Percentiles rank a stretch among this genome's conserved stretches.
phyloP scores from a whole-genome alignment of 2,888 invertebrate species.

The Lasioglossum leucozonium region DNA sequence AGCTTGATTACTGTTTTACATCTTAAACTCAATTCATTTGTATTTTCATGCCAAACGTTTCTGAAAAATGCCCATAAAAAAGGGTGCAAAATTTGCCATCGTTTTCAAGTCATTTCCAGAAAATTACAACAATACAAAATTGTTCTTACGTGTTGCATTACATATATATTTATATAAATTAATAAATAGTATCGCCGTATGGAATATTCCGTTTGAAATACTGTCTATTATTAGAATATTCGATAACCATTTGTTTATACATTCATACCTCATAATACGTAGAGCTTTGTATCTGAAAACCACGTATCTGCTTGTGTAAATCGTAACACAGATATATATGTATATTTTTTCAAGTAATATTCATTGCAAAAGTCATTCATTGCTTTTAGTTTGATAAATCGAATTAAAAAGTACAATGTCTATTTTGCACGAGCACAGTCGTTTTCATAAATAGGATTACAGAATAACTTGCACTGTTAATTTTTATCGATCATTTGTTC shows the following conservation, averaged over 20 bases:
- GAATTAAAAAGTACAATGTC: constrained; percentile 25
- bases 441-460: constrained; percentile 11
- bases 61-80: constrained; percentile 53
- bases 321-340: not conserved
- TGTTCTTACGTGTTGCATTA: constrained; percentile 53
- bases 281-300: constrained; percentile 71
- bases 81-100: constrained; percentile 36
- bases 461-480: not conserved
- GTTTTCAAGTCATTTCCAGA: constrained; percentile 48
- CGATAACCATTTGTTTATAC: constrained; percentile 70
- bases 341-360: constrained; percentile 10
- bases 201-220: constrained; percentile 76
- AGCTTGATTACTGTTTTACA: constrained; percentile 23
- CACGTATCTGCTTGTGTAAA: constrained; percentile 25
- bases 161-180: constrained; percentile 65
- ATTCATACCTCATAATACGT: constrained; percentile 53
- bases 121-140: constrained; percentile 63
- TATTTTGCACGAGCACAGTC: not conserved
- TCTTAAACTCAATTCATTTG: constrained; percentile 31
- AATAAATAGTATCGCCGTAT: constrained; percentile 77
- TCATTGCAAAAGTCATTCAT: constrained; percentile 40
- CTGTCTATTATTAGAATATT: constrained; percentile 71
- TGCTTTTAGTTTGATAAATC: not conserved
- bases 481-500: not conserved
- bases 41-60: constrained; percentile 20